phyloP scores from a whole-genome alignment of 2,888 invertebrate species.

The Diachrysia chrysitis region DNA sequence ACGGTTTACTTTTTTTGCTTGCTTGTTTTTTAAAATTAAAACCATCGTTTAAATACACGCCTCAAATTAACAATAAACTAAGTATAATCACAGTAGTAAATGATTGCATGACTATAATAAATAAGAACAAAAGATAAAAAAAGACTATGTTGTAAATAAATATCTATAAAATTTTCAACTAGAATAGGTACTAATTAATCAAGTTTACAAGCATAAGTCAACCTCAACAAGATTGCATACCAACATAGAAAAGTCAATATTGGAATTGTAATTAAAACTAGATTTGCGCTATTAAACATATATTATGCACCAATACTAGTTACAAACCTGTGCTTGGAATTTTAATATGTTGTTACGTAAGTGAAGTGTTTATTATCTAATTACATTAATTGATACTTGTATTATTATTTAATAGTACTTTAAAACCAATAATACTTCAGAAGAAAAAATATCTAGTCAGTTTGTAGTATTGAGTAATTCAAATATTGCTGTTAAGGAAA shows the following conservation, averaged over 20 bases:
- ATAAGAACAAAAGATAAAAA: neutral
- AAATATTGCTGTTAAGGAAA: neutral
- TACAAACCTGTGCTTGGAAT: neutral
- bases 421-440: neutral
- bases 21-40: too few relatives aligned
- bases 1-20: too few relatives aligned
- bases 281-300: neutral
- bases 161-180: neutral
- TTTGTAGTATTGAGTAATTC: neutral
- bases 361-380: slow-evolving; percentile 1
- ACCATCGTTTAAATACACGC: too few relatives aligned
- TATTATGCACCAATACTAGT: neutral
- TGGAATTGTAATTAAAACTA: slow-evolving; percentile 7
- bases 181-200: too few relatives aligned
- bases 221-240: slow-evolving; percentile 21
- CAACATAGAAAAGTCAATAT: slow-evolving; percentile 8
- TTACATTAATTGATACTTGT: neutral
- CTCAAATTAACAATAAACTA: too few relatives aligned
- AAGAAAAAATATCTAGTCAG: neutral
- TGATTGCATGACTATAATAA: too few relatives aligned
- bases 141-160: neutral
- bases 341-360: neutral
- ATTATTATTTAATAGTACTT: neutral
- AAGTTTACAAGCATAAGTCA: slow-evolving; percentile 9
- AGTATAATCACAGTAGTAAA: too few relatives aligned